Evolutionary conservation across 2,113 vertebrate genomes (phyloP).

Genomic region (Scomber colias): DNA sequence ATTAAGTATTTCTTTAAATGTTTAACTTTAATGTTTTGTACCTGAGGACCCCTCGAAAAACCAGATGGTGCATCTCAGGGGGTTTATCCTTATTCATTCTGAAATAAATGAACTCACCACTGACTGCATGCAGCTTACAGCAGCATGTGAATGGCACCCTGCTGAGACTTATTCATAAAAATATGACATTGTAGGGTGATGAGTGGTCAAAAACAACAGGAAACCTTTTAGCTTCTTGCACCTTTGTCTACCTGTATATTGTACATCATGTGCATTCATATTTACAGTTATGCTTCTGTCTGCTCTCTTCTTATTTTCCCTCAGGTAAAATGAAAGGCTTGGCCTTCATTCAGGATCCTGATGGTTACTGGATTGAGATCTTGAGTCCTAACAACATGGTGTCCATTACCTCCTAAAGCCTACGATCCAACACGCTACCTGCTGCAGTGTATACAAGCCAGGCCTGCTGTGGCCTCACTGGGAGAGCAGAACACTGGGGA

Average conservation of each 20-base stretch:
- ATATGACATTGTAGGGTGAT: too few relatives aligned
- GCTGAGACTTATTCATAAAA: too few relatives aligned
- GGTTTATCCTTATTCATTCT: too few relatives aligned
- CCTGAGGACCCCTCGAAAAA: too few relatives aligned
- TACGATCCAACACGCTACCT: background rate
- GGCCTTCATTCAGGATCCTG: constrained; percentile 98
- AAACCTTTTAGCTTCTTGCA: too few relatives aligned
- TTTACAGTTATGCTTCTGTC: background rate
- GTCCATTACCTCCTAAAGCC: constrained; percentile 84
- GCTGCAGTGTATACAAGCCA: constrained; percentile 12
- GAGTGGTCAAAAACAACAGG: too few relatives aligned
- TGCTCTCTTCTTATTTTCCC: background rate
- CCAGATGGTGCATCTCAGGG: too few relatives aligned
- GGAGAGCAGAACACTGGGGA: constrained; percentile 4
- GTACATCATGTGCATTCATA: background rate
- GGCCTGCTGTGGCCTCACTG: constrained; percentile 32
- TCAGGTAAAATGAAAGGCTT: constrained; percentile 98
- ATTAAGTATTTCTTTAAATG: too few relatives aligned
- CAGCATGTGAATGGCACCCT: too few relatives aligned
- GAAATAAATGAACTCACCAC: too few relatives aligned
- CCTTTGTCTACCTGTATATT: background rate
- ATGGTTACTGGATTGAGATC: constrained; percentile 99
- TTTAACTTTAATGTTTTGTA: too few relatives aligned
- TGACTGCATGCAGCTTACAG: too few relatives aligned
- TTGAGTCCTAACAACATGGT: constrained; percentile 94